Base-by-base conservation (phyloP, 2,113 vertebrate genomes). In the Mugil cephalus region DNA sequence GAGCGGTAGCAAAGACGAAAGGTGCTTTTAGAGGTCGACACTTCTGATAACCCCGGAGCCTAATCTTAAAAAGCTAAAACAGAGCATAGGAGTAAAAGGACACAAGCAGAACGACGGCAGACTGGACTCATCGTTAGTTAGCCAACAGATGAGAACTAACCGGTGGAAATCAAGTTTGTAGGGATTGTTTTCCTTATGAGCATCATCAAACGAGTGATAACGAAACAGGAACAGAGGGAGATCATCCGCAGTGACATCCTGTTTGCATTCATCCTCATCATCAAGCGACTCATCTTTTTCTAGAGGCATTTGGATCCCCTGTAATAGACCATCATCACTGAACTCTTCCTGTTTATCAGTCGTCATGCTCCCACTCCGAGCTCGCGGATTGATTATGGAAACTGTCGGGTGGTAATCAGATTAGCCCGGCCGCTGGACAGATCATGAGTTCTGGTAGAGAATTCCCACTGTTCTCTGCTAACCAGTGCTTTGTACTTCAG, bases 291-390 rank as follows among this genome's bases (percentile, higher is more conserved):
- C 54, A 18, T 79, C 51, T 85, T 66, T 79, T 61, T 56, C 71
- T 74, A 58, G 63, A 68, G 77, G 45, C 48, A 52, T 83, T 77
- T 47, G 65, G 58, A 64, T 88, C 73, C 84, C 75, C 73, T 54
- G 71, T 79, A 86, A 30, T 68, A 52, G 35, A 64, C 59, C 62
- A 87, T 87, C 40, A 88, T 92, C 77, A 77, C 84, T 80, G 64
- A 21, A 21, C 42, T 43, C 79, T 86, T 92, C 88, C 90, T 91
- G 91, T 88, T 92, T 79, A 73, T 82, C 74, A 15, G 65, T 85
- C 77, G 54, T 62, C 62, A 53, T 74, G 80, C 60, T 76, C 75
- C 53, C 15, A 18, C 75, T 64, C 59, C 39, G 40, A 61, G 50
- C 74, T 56, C 69, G 30, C 40, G 54, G 58, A 76, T 71, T 68